Evolutionary conservation across 37 sponge, comb jelly and placozoan species (phyloP), one percentile per base, ranked within the genome.

Genomic region (Haliclona indistincta): DNA sequence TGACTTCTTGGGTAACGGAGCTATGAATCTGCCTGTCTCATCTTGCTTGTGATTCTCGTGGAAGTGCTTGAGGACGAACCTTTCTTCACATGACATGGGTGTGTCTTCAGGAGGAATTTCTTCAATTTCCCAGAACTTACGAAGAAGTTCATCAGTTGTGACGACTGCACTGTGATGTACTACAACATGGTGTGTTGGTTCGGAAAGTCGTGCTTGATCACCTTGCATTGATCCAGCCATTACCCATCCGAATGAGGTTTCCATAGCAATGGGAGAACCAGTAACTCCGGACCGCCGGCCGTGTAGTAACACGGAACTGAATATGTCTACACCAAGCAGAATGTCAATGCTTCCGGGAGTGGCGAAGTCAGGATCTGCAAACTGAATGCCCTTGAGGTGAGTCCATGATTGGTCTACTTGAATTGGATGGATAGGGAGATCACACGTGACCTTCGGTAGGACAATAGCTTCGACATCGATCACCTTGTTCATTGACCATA

Each of bases 1-100:
- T 8, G 73, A 41, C 3, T 54, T 22, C 32, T 33, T 29, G 56
- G 73, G 73, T n/a, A 72, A 37, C 2, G 73, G 73, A 10, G 52
- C 73, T 19, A 72, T 38, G 56, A 55, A 72, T 54, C 58, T 54
- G 47, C 73, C 73, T 53, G n/a, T 15, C 4, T 44, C 29, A 34
- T 51, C 26, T 4, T 56, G 58, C 5, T 11, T 33, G 51, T 72
- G 73, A 5, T 44, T 13, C 4, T 10, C 32, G 38, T 70, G 33
- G 35, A 70, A 70, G 52, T 70, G 71, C 7, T 22, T 28, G 7
- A 70, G 13, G 4, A 44, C 71, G 8, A 11, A 19, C 20, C 28
- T 6, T 44, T 70, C 71, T 44, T 70, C 71, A 20, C 23, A 22
- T 33, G 73, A 22, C 30, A 72, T n/a, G 19, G 67, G 11, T n/a